Evolutionary conservation across 2,797 vertebrate genomes (phyloP).

Genomic region (Lagorchestes hirsutus): DNA sequence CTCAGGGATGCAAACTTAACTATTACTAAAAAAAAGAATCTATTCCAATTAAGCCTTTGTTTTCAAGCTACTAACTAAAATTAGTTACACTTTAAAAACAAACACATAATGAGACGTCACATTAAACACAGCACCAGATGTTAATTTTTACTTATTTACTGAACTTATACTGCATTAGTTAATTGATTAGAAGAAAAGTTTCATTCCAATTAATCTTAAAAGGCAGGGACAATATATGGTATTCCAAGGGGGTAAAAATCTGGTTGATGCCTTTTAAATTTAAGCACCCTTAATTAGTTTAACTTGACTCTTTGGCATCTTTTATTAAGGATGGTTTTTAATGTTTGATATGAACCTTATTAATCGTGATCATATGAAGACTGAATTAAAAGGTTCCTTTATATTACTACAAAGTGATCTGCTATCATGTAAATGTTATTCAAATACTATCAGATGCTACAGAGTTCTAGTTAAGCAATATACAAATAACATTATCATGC

Average conservation of each 20-base stretch:
- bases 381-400: neutral
- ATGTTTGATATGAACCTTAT: constrained; percentile 11
- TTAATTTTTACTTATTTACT: constrained; percentile 13
- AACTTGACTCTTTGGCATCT: constrained; percentile 3
- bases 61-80: constrained; percentile 52
- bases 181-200: constrained; percentile 50
- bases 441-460: constrained; percentile 16
- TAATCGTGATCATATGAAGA: constrained; percentile 1
- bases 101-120: constrained; percentile 50
- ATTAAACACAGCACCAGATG: constrained; percentile 18
- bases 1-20: neutral
- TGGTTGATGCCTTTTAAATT: neutral
- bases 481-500: neutral
- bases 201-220: constrained; percentile 48
- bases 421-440: constrained; percentile 20
- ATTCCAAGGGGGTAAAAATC: neutral
- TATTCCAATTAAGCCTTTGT: neutral
- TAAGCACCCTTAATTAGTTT: neutral
- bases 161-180: constrained; percentile 24
- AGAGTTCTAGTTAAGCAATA: constrained; percentile 11
- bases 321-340: neutral
- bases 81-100: constrained; percentile 56
- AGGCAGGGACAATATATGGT: constrained; percentile 42
- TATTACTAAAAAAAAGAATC: constrained; percentile 28
- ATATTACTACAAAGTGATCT: neutral